Conservation (phyloP, 2,888 invertebrate species). For the Apodemia mormo region DNA sequence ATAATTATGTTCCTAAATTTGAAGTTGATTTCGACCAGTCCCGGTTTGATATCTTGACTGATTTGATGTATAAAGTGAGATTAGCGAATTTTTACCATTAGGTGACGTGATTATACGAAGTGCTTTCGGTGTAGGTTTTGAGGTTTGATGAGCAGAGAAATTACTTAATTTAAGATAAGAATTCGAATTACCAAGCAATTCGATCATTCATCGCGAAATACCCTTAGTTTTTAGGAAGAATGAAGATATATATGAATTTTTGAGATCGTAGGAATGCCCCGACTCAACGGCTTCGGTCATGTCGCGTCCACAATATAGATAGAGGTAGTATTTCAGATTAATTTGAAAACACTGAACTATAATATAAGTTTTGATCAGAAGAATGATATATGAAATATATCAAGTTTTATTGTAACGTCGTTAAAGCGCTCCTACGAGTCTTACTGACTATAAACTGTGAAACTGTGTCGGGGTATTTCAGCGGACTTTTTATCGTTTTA, state of each 20-base stretch:
- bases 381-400: conserved; percentile 68
- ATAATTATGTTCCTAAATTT: conserved; percentile 21
- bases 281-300: conserved; percentile 46
- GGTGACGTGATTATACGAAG: conserved; percentile 62
- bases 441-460: conserved; percentile 65
- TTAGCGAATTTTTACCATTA: conserved; percentile 69
- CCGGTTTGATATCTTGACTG: conserved; percentile 61
- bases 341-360: conserved; percentile 40
- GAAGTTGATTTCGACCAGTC: conserved; percentile 20
- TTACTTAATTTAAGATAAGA: conserved; percentile 67
- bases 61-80: conserved; percentile 73
- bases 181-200: conserved; percentile 79
- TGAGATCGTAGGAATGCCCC: conserved; percentile 55
- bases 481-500: conserved; percentile 62
- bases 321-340: conserved; percentile 45
- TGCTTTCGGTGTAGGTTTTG: conserved; percentile 65
- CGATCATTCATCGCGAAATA: conserved; percentile 82
- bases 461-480: conserved; percentile 52
- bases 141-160: conserved; percentile 66
- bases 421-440: conserved; percentile 53
- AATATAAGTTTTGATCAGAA: conserved; percentile 45
- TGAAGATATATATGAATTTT: conserved; percentile 73
- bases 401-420: conserved; percentile 45
- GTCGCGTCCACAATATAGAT: conserved; percentile 56
- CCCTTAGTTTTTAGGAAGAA: conserved; percentile 62